These are phyloP conservation scores for Corythaixoides concolor DNA, from an alignment of 2,113 vertebrate species.

Conservation along the genomic window DNA sequence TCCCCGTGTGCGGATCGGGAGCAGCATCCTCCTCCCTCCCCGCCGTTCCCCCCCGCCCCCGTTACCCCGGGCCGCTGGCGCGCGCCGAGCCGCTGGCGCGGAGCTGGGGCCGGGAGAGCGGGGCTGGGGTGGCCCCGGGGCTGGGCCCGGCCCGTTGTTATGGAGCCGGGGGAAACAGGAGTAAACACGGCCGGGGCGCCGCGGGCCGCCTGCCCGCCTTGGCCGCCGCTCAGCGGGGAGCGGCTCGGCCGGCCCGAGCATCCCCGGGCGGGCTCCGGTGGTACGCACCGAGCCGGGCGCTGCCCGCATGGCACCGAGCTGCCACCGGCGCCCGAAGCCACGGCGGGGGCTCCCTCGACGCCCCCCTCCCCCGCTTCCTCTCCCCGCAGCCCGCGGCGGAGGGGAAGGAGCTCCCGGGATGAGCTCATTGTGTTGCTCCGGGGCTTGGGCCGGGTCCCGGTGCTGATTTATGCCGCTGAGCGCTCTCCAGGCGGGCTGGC, in stretches of 20 bases:
- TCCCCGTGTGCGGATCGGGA: not conserved
- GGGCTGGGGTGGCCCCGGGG: not conserved
- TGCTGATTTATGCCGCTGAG: too few species aligned
- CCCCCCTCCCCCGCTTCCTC: not conserved
- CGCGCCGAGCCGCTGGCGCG: not conserved
- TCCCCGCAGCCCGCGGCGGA: not conserved
- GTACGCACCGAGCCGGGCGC: too few species aligned
- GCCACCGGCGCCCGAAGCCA: too few species aligned
- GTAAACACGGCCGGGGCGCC: constrained; percentile 49
- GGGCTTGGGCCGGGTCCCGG: not conserved
- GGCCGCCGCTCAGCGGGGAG: not conserved
- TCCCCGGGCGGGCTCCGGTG: too few species aligned
- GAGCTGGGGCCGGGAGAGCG: not conserved
- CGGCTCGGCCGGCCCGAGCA: not conserved
- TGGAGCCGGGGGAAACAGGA: constrained; percentile 35
- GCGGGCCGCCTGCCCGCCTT: too few species aligned
- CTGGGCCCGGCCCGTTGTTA: constrained; percentile 15
- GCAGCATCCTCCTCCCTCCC: too few species aligned
- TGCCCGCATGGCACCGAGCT: too few species aligned
- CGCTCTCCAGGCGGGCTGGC: not conserved
- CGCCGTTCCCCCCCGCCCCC: too few species aligned
- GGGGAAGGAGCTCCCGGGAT: not conserved
- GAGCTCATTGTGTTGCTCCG: not conserved
- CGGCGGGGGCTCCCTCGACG: not conserved
- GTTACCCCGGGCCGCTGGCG: not conserved